phyloP scores from a whole-genome alignment of 2,888 invertebrate genomes.

The Phasia obesa region DNA sequence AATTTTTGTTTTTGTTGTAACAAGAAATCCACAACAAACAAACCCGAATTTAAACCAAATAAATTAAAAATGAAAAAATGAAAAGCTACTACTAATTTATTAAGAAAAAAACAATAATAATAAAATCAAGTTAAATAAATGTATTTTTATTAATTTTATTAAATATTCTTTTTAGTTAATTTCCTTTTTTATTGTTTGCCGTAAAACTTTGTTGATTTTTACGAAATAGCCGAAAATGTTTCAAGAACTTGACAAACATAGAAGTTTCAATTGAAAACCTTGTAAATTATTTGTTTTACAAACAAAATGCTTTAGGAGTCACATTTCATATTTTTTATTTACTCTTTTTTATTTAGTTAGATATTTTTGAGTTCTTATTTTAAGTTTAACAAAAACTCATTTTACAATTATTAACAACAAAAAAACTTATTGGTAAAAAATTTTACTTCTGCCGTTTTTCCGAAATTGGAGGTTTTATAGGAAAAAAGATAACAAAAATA shows the following conservation, averaged over 20 bases:
- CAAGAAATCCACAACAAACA: constrained; percentile 19
- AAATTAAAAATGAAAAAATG: constrained; percentile 14
- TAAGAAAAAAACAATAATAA: constrained; percentile 13
- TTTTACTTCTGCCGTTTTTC: not conserved
- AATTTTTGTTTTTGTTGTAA: constrained; percentile 36
- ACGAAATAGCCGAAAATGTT: constrained; percentile 56
- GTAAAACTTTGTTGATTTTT: constrained; percentile 31
- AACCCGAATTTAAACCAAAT: constrained; percentile 25
- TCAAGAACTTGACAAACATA: not conserved
- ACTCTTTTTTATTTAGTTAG: not conserved
- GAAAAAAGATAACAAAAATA: too few relatives aligned
- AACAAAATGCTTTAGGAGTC: not conserved
- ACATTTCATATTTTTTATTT: not conserved
- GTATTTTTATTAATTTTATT: constrained; percentile 11
- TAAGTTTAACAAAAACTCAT: not conserved
- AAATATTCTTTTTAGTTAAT: not conserved
- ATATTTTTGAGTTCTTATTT: not conserved
- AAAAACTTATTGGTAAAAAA: too few relatives aligned
- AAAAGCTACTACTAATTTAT: constrained; percentile 40
- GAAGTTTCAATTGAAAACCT: not conserved
- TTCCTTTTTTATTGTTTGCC: constrained; percentile 35
- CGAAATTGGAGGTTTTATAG: too few relatives aligned
- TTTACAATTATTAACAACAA: too few relatives aligned
- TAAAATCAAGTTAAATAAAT: constrained; percentile 12
- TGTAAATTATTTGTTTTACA: not conserved